These are phyloP conservation scores for Caiman crocodilus DNA, from an alignment of 2,797 vertebrate genomes.

Conservation along the genomic window DNA sequence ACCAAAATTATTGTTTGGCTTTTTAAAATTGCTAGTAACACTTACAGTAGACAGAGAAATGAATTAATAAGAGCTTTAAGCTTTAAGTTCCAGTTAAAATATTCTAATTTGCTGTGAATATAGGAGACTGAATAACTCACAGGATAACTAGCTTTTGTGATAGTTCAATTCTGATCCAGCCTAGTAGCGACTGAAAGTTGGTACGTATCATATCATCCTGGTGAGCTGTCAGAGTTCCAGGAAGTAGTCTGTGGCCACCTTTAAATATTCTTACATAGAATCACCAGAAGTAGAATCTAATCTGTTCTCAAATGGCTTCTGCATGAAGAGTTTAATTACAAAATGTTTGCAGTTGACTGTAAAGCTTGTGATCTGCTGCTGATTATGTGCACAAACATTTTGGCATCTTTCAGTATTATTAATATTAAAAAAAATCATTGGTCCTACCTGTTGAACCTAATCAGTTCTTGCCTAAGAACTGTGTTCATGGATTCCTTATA, in stretches of 20 bases:
- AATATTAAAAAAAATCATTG: background rate
- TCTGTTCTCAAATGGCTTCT: background rate
- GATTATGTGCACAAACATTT: background rate
- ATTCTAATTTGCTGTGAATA: background rate
- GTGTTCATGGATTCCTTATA: constrained; percentile 97
- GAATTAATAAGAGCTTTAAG: background rate
- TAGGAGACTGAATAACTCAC: background rate
- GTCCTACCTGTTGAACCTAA: constrained; percentile 92
- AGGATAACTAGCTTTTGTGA: background rate
- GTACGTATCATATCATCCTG: background rate
- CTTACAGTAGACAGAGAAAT: background rate
- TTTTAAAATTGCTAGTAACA: background rate
- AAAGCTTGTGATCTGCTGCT: background rate
- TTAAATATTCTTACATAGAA: background rate
- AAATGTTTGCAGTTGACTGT: background rate
- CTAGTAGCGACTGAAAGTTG: background rate
- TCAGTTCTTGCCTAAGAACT: constrained; percentile 92
- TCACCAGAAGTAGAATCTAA: background rate
- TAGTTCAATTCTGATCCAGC: background rate
- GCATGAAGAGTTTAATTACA: background rate
- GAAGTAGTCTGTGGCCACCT: background rate
- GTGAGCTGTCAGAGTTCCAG: background rate
- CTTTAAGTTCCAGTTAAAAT: background rate
- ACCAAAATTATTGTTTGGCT: constrained; percentile 9
- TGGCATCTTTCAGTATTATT: background rate